phyloP scores from a whole-genome alignment of 2,888 invertebrate species.

The Luffia ferchaultella region DNA sequence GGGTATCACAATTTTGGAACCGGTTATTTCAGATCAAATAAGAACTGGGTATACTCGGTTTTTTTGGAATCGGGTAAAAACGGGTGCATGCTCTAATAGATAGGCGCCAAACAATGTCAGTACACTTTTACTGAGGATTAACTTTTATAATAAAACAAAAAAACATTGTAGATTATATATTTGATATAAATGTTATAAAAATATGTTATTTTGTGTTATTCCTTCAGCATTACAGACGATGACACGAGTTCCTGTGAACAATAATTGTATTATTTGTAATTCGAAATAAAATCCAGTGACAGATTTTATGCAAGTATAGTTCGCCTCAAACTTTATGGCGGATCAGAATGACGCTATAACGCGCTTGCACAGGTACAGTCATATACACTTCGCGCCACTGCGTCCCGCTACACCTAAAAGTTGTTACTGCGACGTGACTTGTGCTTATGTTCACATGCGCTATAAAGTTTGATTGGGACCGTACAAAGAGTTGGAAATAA shows the following conservation, averaged over 20 bases:
- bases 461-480: too few relatives aligned
- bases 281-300: background rate
- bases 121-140: too few relatives aligned
- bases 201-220: conserved; percentile 20
- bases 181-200: background rate
- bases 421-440: background rate
- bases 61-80: too few relatives aligned
- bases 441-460: too few relatives aligned
- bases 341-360: background rate
- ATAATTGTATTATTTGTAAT: conserved; percentile 5
- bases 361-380: background rate
- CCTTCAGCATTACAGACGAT: conserved; percentile 45
- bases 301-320: background rate
- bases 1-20: too few relatives aligned
- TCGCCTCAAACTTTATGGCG: background rate
- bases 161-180: background rate
- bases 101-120: too few relatives aligned
- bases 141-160: background rate
- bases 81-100: too few relatives aligned
- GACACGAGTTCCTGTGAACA: conserved; percentile 40
- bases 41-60: too few relatives aligned
- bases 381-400: background rate
- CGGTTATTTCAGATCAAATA: too few relatives aligned
- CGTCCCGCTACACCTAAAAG: background rate
- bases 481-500: too few relatives aligned